Evolutionary conservation across 2,888 invertebrate species (phyloP).

Genomic region (Volucella bombylans): DNA sequence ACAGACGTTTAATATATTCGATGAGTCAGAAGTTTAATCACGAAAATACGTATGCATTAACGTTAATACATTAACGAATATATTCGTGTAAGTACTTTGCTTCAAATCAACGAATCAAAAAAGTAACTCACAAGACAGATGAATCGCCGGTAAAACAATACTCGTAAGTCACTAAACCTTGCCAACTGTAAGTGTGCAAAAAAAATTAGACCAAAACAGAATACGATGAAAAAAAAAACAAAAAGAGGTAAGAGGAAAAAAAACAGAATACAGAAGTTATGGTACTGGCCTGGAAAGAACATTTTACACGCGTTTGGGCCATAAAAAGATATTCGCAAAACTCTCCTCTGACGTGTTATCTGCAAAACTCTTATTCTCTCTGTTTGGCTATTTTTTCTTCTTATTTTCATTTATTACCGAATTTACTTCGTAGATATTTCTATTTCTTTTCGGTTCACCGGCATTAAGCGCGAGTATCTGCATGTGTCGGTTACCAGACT

Average conservation of each 20-base stretch:
- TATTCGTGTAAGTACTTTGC: too few relatives aligned
- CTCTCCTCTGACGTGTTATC: constrained; percentile 19
- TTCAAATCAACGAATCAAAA: too few relatives aligned
- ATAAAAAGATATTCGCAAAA: constrained; percentile 36
- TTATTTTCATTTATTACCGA: background rate
- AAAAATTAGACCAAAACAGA: constrained; percentile 49
- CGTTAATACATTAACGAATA: too few relatives aligned
- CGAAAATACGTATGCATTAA: too few relatives aligned
- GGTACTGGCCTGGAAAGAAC: constrained; percentile 36
- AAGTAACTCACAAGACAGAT: too few relatives aligned
- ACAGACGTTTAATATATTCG: too few relatives aligned
- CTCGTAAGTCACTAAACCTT: too few relatives aligned
- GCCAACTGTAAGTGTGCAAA: constrained; percentile 12
- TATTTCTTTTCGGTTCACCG: constrained; percentile 15
- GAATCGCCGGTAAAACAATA: too few relatives aligned
- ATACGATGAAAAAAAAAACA: background rate
- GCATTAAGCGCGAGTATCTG: constrained; percentile 27
- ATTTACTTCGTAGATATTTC: constrained; percentile 27
- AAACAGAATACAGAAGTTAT: constrained; percentile 9
- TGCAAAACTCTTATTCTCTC: constrained; percentile 19
- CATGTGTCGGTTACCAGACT: constrained; percentile 45
- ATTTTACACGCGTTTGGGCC: constrained; percentile 39
- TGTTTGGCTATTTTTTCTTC: background rate
- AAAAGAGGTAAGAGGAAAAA: constrained; percentile 16
- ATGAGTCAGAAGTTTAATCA: too few relatives aligned